phyloP scores from a whole-genome alignment of 2,113 vertebrate genomes.

The Muntiacus reevesi region DNA sequence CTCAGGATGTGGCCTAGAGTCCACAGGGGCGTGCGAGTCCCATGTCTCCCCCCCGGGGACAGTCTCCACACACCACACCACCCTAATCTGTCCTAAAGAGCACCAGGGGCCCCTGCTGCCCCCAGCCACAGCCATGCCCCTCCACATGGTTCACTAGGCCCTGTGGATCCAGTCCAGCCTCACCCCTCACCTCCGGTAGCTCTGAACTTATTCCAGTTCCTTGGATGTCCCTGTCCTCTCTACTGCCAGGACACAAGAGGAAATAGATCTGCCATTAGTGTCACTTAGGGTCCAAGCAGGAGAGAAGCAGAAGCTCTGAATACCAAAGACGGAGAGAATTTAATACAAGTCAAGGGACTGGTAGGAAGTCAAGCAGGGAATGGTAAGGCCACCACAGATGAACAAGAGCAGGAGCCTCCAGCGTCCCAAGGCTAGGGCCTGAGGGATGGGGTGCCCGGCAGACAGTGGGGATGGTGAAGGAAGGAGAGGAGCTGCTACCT shows the following conservation, averaged over 20 bases:
- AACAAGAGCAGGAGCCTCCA: neutral
- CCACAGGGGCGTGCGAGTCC: neutral
- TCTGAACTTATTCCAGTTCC: neutral
- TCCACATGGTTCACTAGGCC: rapidly evolving
- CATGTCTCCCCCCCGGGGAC: rapidly evolving
- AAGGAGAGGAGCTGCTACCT: neutral
- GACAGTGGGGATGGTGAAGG: rapidly evolving
- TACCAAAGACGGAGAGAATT: neutral
- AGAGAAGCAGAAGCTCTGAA: neutral
- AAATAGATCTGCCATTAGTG: neutral
- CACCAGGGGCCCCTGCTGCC: rapidly evolving
- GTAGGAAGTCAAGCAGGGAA: neutral
- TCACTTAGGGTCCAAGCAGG: neutral
- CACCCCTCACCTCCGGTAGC: rapidly evolving
- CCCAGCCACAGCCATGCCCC: neutral
- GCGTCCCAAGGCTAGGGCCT: neutral
- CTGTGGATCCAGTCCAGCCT: neutral
- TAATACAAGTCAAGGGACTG: neutral
- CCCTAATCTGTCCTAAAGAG: neutral
- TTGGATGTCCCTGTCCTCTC: neutral
- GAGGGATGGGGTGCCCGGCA: neutral
- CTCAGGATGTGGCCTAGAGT: neutral
- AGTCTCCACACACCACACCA: rapidly evolving
- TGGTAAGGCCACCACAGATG: neutral
- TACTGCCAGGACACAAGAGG: neutral